phyloP scores from a whole-genome alignment of 2,888 invertebrate genomes.

The Lasioglossum pauxillum region DNA sequence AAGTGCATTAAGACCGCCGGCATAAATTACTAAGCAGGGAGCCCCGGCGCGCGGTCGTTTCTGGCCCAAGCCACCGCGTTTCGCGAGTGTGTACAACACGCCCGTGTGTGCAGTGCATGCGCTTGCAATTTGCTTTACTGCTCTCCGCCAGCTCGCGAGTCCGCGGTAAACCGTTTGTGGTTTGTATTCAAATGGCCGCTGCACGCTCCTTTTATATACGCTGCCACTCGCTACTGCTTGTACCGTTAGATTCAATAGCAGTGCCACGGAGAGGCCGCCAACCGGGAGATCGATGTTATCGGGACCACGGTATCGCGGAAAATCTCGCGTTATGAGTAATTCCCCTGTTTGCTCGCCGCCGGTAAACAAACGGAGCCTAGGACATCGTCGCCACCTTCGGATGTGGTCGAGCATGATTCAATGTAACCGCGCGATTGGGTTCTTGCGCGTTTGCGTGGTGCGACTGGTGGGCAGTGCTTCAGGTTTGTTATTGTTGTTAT shows the following conservation, averaged over 20 bases:
- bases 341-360: slow-evolving; percentile 8
- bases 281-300: slow-evolving; percentile 43
- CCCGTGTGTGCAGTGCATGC: slow-evolving; percentile 26
- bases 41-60: slow-evolving; percentile 8
- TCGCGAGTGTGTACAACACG: slow-evolving; percentile 29
- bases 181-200: slow-evolving; percentile 64
- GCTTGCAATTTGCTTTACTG: slow-evolving; percentile 67
- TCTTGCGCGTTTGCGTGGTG: background rate
- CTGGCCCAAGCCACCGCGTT: slow-evolving; percentile 22
- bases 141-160: slow-evolving; percentile 18
- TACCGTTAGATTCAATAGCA: slow-evolving; percentile 59
- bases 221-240: slow-evolving; percentile 7
- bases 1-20: slow-evolving; percentile 61
- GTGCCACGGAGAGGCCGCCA: slow-evolving; percentile 21
- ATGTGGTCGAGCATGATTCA: background rate
- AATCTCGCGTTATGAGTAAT: slow-evolving; percentile 43
- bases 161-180: slow-evolving; percentile 58
- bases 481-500: background rate
- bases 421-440: background rate
- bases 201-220: slow-evolving; percentile 50
- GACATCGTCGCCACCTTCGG: background rate
- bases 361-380: slow-evolving; percentile 8
- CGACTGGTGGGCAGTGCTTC: background rate
- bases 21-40: slow-evolving; percentile 58
- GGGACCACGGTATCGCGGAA: slow-evolving; percentile 26